phyloP scores from a whole-genome alignment of 2,113 vertebrate genomes.

The Pelobates fuscus region DNA sequence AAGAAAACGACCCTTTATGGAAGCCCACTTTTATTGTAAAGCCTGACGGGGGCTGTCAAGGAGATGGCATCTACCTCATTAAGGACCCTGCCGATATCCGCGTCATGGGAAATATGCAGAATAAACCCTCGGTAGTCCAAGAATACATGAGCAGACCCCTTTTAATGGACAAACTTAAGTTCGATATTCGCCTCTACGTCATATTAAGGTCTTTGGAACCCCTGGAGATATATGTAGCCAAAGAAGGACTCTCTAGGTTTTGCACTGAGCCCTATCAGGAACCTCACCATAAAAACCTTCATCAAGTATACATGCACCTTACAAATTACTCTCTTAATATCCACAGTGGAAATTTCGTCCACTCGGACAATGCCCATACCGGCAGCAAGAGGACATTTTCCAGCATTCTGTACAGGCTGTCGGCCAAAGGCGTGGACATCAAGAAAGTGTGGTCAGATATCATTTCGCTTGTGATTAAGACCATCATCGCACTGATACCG shows the following conservation, averaged over 20 bases:
- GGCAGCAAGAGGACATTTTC: conserved; percentile 96
- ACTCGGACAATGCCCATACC: conserved; percentile 86
- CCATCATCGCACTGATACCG: conserved; percentile 89
- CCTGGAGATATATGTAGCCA: conserved; percentile 94
- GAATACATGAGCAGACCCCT: conserved; percentile 92
- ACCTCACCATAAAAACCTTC: conserved; percentile 88
- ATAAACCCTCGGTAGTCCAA: conserved; percentile 88
- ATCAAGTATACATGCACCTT: conserved; percentile 94
- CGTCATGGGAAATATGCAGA: conserved; percentile 70
- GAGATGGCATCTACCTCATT: conserved; percentile 98
- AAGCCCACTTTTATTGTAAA: conserved; percentile 94
- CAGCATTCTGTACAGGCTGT: conserved; percentile 85
- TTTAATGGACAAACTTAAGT: conserved; percentile 94
- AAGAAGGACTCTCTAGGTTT: conserved; percentile 94
- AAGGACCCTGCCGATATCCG: conserved; percentile 85
- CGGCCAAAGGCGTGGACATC: conserved; percentile 86
- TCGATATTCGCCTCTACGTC: conserved; percentile 95
- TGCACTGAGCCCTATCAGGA: conserved; percentile 97
- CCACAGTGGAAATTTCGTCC: conserved; percentile 90
- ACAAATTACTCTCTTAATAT: conserved; percentile 97
- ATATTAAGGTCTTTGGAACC: conserved; percentile 90
- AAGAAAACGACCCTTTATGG: conserved; percentile 75
- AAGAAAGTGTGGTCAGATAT: conserved; percentile 97
- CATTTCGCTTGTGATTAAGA: conserved; percentile 94
- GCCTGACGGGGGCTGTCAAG: conserved; percentile 93